phyloP scores from a whole-genome alignment of 2,888 invertebrate genomes.

The Drosophila meridionalis region DNA sequence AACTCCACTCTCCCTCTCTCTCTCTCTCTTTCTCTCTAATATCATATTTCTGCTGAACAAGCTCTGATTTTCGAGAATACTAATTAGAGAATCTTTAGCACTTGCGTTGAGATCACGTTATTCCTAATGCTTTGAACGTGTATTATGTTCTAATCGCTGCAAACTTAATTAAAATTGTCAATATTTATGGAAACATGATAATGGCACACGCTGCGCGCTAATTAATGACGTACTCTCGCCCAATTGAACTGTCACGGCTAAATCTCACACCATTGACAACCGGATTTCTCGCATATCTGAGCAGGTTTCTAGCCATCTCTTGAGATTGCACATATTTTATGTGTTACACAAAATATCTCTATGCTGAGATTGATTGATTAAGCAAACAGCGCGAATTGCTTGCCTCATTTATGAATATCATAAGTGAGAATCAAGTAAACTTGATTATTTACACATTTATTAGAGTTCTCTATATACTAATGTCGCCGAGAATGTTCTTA shows the following conservation, averaged over 20 bases:
- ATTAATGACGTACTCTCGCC: constrained; percentile 2
- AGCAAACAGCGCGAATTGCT: not conserved
- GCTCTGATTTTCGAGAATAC: not conserved
- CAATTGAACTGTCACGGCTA: constrained; percentile 3
- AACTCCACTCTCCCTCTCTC: too few relatives aligned
- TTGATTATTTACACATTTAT: not conserved
- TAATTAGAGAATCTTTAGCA: constrained; percentile 10
- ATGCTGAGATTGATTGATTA: not conserved
- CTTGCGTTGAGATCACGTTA: not conserved
- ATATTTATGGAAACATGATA: constrained; percentile 9
- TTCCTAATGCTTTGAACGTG: not conserved
- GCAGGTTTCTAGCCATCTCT: not conserved
- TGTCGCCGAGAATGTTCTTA: not conserved
- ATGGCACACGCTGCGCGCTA: constrained; percentile 7
- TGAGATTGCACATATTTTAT: not conserved
- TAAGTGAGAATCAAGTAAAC: not conserved
- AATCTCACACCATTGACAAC: not conserved
- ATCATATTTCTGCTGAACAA: not conserved
- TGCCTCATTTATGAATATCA: not conserved
- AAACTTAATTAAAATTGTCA: constrained; percentile 6
- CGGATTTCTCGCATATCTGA: not conserved
- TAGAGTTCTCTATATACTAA: not conserved
- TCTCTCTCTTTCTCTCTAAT: not conserved
- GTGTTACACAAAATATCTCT: not conserved
- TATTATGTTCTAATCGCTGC: constrained; percentile 3